A percentile compares a stretch with the other conserved stretches of the same genome.
Conservation (phyloP, 2,797 vertebrate genomes). For the Karalla daura region DNA sequence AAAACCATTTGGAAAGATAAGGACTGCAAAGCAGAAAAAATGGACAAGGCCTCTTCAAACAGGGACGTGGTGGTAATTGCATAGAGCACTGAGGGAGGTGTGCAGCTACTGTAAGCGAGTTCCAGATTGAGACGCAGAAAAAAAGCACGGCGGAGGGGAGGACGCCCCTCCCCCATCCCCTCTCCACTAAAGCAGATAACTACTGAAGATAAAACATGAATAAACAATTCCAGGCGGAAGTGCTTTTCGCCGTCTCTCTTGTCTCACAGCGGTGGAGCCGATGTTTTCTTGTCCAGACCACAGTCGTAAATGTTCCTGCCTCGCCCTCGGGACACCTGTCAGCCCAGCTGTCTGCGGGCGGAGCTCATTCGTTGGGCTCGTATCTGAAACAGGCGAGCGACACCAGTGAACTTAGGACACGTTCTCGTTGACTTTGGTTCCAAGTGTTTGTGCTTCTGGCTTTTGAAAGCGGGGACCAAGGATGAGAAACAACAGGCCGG, state of each 20-base stretch:
- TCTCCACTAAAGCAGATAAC: conserved; percentile 46
- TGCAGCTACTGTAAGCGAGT: conserved; percentile 54
- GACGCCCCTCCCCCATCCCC: conserved; percentile 1
- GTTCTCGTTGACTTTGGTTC: no score
- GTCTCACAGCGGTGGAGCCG: conserved; percentile 36
- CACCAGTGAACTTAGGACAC: no score
- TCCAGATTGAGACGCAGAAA: conserved; percentile 44
- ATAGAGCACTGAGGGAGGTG: conserved; percentile 68
- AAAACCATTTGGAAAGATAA: conserved; percentile 32
- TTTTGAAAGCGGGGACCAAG: no score
- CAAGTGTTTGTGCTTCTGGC: no score
- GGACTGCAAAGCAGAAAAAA: conserved; percentile 52
- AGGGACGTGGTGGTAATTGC: conserved; percentile 63
- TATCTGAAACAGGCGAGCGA: conserved; percentile 74
- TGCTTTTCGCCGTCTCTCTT: conserved; percentile 45
- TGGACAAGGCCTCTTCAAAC: conserved; percentile 71
- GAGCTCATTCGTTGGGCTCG: conserved; percentile 83
- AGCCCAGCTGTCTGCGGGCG: conserved; percentile 16
- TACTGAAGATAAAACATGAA: conserved; percentile 52
- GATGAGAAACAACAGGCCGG: no score
- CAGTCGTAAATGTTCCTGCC: conserved; percentile 21
- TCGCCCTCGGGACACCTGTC: conserved; percentile 13
- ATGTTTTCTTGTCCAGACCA: conserved; percentile 42
- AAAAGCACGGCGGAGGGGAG: conserved; percentile 45
- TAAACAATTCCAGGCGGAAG: conserved; percentile 14